Conservation (phyloP, 2,113 vertebrate species). For the Psilopsiagon aymara region DNA sequence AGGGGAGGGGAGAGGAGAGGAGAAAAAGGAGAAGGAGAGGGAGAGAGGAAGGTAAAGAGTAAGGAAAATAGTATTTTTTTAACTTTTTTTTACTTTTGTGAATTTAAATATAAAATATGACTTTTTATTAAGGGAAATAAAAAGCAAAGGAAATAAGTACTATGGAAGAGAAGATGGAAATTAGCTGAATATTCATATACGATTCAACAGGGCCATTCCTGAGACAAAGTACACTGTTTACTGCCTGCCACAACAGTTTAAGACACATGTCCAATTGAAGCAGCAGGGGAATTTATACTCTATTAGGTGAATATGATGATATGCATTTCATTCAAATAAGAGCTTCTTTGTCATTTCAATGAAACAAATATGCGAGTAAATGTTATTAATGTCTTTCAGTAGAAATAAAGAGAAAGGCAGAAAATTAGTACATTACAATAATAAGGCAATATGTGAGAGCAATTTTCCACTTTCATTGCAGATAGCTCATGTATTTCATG, state of each 20-base stretch:
- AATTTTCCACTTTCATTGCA: not conserved
- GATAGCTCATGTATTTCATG: not conserved
- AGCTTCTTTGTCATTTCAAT: not conserved
- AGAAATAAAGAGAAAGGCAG: not conserved
- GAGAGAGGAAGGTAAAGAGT: not conserved
- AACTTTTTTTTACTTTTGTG: not conserved
- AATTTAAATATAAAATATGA: not conserved
- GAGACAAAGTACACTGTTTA: not conserved
- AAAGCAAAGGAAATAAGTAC: not conserved
- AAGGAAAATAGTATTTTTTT: not conserved
- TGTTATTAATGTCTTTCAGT: not conserved
- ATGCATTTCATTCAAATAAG: not conserved
- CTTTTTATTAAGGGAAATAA: not conserved
- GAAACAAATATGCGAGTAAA: not conserved
- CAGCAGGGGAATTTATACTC: not conserved
- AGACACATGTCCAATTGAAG: constrained; percentile 1
- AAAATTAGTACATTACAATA: not conserved
- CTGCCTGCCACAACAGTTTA: not conserved
- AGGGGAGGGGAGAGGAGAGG: not conserved
- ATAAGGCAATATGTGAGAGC: not conserved
- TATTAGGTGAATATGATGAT: not conserved
- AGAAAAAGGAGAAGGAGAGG: not conserved
- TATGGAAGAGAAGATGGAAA: not conserved
- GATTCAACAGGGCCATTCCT: not conserved
- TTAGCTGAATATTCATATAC: not conserved